These are phyloP conservation scores for Heliangelus exortis DNA, from an alignment of 2,797 vertebrate species.

Conservation along the genomic window DNA sequence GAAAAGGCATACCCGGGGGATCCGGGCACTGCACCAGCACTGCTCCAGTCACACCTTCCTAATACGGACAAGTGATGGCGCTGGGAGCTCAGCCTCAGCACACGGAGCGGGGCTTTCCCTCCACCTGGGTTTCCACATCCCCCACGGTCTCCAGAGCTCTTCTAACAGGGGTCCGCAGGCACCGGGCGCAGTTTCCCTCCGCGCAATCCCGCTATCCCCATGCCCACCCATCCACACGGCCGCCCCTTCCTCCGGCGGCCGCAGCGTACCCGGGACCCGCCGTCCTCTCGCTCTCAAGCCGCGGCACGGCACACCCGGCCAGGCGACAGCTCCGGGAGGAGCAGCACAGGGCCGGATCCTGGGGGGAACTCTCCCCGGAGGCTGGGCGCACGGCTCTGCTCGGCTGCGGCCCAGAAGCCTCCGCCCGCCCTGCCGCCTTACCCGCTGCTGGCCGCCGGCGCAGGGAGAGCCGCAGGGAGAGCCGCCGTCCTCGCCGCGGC, in stretches of 20 bases:
- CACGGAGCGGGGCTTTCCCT: background rate
- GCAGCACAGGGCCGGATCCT: background rate
- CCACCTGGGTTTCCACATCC: rapidly evolving
- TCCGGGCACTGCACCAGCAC: rapidly evolving
- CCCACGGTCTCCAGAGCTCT: too few species aligned
- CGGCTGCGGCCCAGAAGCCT: background rate
- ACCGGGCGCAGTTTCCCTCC: rapidly evolving
- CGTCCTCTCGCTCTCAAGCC: too few species aligned
- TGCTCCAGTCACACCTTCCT: background rate
- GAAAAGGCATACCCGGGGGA: background rate
- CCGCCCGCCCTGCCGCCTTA: background rate
- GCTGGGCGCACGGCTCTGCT: background rate
- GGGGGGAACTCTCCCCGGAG: too few species aligned
- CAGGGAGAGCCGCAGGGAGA: background rate
- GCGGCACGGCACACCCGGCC: background rate
- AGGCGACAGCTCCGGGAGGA: too few species aligned
- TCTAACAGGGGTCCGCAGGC: rapidly evolving
- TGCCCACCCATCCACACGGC: too few species aligned
- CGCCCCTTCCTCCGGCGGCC: background rate
- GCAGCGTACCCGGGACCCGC: background rate
- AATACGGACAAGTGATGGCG: background rate
- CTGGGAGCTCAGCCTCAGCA: background rate
- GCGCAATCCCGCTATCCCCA: rapidly evolving
- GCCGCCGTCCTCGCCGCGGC: background rate
- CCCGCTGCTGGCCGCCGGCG: background rate